phyloP scores from a whole-genome alignment of 2,888 invertebrate genomes.

The Flexamia atlantica region DNA sequence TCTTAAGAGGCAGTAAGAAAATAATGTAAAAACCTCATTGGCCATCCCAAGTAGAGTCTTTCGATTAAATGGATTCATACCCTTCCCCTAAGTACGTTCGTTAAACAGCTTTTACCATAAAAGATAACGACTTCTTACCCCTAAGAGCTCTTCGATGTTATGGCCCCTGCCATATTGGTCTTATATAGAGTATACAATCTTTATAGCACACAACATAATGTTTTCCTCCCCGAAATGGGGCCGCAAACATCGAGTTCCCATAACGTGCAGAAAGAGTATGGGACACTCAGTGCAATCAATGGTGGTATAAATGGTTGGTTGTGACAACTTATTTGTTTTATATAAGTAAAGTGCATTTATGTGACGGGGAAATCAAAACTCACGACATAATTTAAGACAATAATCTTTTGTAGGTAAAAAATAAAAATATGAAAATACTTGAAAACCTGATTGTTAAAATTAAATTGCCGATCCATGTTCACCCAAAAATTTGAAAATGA shows the following conservation, averaged over 20 bases:
- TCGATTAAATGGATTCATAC: constrained; percentile 36
- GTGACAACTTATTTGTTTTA: too few species aligned
- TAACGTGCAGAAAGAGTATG: too few species aligned
- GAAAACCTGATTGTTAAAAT: too few species aligned
- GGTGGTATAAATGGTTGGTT: too few species aligned
- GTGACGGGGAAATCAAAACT: too few species aligned
- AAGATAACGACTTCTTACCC: constrained; percentile 45
- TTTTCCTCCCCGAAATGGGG: not conserved
- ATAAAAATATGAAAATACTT: too few species aligned
- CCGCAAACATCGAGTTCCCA: not conserved
- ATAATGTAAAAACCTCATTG: constrained; percentile 13
- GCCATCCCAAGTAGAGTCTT: not conserved
- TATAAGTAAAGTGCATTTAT: too few species aligned
- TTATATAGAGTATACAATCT: constrained; percentile 31
- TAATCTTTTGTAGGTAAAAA: too few species aligned
- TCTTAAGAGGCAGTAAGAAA: not conserved
- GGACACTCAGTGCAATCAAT: too few species aligned
- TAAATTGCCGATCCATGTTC: too few species aligned
- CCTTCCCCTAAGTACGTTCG: constrained; percentile 34
- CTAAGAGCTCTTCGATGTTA: constrained; percentile 42
- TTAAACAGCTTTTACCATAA: constrained; percentile 32
- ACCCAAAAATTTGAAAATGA: too few species aligned
- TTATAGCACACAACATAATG: constrained; percentile 22
- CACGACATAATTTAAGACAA: too few species aligned
- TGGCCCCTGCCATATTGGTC: constrained; percentile 20